Conservation (phyloP, 2,888 invertebrate species). For the Macropis europaea region DNA sequence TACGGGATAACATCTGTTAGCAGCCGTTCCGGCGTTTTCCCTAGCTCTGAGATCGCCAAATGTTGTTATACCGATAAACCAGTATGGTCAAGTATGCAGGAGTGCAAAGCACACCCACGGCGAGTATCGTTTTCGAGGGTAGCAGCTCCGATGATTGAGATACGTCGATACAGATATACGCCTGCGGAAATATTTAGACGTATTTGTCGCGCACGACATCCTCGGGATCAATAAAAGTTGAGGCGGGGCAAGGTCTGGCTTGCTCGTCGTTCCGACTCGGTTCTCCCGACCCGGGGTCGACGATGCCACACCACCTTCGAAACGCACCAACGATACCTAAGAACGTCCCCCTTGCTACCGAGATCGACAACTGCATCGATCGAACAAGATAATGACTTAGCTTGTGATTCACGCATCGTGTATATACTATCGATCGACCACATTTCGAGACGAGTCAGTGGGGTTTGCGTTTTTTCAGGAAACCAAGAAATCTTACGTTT, state of each 20-base stretch:
- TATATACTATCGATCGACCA: too few species aligned
- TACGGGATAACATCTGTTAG: too few species aligned
- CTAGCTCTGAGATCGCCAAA: too few species aligned
- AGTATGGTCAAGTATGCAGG: not conserved
- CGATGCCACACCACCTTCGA: not conserved
- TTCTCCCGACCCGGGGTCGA: slow-evolving; percentile 6
- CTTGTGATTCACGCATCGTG: too few species aligned
- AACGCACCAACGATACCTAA: not conserved
- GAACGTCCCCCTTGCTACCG: not conserved
- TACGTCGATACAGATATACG: slow-evolving; percentile 14
- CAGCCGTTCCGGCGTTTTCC: too few species aligned
- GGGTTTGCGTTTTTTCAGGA: too few species aligned
- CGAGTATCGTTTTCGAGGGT: not conserved
- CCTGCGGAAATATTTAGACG: slow-evolving; percentile 53
- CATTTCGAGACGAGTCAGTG: too few species aligned
- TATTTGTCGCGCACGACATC: slow-evolving; percentile 51
- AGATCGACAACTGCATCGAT: not conserved
- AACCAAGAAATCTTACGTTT: too few species aligned
- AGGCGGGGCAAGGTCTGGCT: slow-evolving; percentile 56
- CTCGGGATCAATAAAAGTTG: slow-evolving; percentile 60
- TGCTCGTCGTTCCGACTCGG: slow-evolving; percentile 36
- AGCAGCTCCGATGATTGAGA: slow-evolving; percentile 2
- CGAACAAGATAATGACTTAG: not conserved
- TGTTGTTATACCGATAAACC: too few species aligned
- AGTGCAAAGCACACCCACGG: not conserved